Conservation (phyloP, 2,888 invertebrate species). For the Drosophila quasianomalipes region DNA sequence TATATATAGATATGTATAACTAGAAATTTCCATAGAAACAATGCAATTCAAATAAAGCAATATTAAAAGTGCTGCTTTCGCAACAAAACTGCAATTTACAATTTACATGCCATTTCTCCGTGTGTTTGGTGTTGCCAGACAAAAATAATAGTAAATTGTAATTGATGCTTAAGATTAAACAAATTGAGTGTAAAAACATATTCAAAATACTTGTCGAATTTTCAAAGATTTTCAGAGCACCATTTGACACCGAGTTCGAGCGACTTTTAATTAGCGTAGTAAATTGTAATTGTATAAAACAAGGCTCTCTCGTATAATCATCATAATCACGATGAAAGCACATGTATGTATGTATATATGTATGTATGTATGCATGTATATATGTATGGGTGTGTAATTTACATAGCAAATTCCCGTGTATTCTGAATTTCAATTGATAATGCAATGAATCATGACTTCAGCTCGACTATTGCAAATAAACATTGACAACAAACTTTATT, state of each 20-base stretch:
- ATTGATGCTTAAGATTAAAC: background rate
- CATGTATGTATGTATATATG: background rate
- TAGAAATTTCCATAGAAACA: constrained; percentile 7
- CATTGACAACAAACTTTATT: background rate
- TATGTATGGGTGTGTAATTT: background rate
- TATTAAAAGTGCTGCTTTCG: background rate
- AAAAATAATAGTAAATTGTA: background rate
- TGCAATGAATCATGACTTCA: constrained; percentile 23
- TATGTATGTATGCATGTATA: background rate
- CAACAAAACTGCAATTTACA: background rate
- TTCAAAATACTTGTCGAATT: background rate
- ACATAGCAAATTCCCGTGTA: constrained; percentile 10
- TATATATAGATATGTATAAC: background rate
- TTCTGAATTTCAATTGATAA: constrained; percentile 43
- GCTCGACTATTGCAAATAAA: background rate
- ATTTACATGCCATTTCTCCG: no score
- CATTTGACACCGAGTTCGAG: background rate
- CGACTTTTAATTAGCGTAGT: background rate
- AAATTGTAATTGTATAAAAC: background rate
- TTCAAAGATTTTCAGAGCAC: background rate
- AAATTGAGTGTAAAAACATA: background rate
- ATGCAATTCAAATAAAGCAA: background rate
- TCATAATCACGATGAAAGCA: constrained; percentile 15
- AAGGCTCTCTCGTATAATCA: background rate
- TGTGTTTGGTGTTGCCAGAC: background rate